These are phyloP conservation scores for Dromococcyx pavoninus DNA, from an alignment of 2,797 vertebrate species.

Conservation along the genomic window DNA sequence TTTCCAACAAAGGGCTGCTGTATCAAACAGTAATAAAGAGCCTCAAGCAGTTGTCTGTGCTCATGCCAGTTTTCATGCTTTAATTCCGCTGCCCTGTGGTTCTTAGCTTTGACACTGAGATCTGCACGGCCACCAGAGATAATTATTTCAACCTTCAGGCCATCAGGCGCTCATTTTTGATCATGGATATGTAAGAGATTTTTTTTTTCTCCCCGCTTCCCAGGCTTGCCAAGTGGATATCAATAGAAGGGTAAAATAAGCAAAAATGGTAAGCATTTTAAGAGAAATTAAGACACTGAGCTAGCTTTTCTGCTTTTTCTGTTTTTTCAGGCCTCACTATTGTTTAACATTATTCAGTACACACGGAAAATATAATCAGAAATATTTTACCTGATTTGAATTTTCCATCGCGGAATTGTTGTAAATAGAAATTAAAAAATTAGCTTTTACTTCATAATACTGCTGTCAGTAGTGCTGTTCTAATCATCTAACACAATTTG, in stretches of 20 bases:
- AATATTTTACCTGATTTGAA: background rate
- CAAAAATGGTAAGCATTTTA: conserved; percentile 65
- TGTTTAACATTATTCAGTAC: background rate
- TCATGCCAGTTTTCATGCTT: conserved; percentile 88
- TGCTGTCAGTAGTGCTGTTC: background rate
- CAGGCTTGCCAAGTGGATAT: conserved; percentile 75
- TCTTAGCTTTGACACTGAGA: conserved; percentile 86
- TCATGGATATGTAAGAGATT: conserved; percentile 83
- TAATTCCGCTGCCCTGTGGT: conserved; percentile 86
- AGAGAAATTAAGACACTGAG: conserved; percentile 7
- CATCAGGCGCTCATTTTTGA: conserved; percentile 84
- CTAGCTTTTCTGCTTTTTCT: background rate
- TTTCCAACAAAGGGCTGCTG: conserved; percentile 84
- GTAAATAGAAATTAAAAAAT: background rate
- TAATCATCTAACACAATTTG: conserved; percentile 8
- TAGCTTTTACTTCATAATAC: background rate
- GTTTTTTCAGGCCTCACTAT: background rate
- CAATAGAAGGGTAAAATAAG: conserved; percentile 72
- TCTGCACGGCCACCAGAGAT: conserved; percentile 85
- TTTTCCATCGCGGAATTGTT: background rate
- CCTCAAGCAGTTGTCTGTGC: conserved; percentile 87
- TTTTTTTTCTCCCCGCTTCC: conserved; percentile 57
- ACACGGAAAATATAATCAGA: background rate
- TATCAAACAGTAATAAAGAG: conserved; percentile 90
- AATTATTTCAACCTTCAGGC: conserved; percentile 89